Evolutionary conservation across 1,140 invertebrate genomes (phyloP).

Genomic region (Drosophila albomicans): DNA sequence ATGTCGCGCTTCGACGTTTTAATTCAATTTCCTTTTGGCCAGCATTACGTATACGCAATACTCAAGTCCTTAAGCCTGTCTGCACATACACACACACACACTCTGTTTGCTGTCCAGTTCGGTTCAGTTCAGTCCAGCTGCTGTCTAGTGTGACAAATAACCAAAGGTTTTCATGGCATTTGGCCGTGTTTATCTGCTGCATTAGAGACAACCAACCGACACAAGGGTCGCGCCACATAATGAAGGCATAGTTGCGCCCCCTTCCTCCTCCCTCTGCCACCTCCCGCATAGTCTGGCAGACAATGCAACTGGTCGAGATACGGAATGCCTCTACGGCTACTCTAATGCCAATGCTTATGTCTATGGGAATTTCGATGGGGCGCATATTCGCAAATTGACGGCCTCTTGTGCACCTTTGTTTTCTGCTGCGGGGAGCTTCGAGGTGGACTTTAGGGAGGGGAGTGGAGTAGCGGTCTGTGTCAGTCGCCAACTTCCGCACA

Average conservation of each 20-base stretch:
- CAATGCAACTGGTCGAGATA: slow-evolving; percentile 56
- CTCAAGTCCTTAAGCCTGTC: slow-evolving; percentile 12
- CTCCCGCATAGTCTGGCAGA: neutral
- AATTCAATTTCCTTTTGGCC: slow-evolving; percentile 37
- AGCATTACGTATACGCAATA: slow-evolving; percentile 33
- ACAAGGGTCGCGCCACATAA: slow-evolving; percentile 25
- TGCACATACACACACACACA: neutral
- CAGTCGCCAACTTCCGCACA: slow-evolving; percentile 68
- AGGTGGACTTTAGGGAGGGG: neutral
- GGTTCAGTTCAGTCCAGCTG: no score
- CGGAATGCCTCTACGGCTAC: slow-evolving; percentile 31
- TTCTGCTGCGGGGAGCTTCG: slow-evolving; percentile 1
- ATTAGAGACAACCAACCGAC: slow-evolving; percentile 43
- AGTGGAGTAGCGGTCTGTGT: slow-evolving; percentile 21
- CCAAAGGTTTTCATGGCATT: slow-evolving; percentile 67
- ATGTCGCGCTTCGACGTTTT: slow-evolving; percentile 16
- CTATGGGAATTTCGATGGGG: slow-evolving; percentile 59
- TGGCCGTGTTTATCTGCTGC: slow-evolving; percentile 74
- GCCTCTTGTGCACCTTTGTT: slow-evolving; percentile 47
- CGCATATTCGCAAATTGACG: slow-evolving; percentile 73
- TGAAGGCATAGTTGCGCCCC: slow-evolving; percentile 9
- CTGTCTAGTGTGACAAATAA: slow-evolving; percentile 65
- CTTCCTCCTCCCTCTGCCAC: neutral
- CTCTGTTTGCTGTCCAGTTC: no score
- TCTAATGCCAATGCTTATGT: slow-evolving; percentile 48